phyloP scores from a whole-genome alignment of 2,797 vertebrate genomes.

The Myotis pilosus region DNA sequence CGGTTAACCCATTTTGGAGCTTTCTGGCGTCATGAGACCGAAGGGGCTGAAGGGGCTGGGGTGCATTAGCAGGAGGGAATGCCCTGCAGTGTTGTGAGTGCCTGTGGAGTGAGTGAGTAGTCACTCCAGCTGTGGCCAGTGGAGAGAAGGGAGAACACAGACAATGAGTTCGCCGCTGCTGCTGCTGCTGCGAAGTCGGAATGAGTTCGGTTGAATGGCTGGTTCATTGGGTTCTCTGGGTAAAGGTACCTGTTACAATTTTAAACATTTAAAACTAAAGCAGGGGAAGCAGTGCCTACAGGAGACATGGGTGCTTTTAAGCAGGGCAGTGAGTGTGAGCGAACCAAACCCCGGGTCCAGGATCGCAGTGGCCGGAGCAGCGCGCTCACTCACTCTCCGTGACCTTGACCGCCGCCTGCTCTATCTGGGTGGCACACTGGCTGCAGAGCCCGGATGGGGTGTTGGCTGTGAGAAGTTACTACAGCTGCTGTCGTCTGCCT shows the following conservation, averaged over 20 bases:
- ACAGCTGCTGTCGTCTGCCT: not conserved
- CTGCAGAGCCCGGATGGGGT: not conserved
- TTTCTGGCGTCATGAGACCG: not conserved
- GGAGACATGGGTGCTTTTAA: not conserved
- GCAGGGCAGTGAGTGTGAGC: rapidly evolving
- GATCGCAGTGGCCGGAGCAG: too few relatives aligned
- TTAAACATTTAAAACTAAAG: not conserved
- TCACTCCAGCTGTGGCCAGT: not conserved
- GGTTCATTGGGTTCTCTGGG: not conserved
- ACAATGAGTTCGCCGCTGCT: not conserved
- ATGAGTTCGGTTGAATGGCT: not conserved
- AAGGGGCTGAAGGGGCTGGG: not conserved
- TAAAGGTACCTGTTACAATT: not conserved
- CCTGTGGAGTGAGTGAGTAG: rapidly evolving
- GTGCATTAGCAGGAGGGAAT: not conserved
- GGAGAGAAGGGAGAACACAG: not conserved
- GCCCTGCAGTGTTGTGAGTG: not conserved
- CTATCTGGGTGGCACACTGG: too few relatives aligned
- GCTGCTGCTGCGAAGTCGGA: not conserved
- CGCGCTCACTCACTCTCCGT: not conserved
- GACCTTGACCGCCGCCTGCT: not conserved
- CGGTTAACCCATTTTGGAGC: not conserved
- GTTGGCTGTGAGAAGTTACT: not conserved
- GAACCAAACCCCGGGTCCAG: not conserved
- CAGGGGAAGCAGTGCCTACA: not conserved